These are phyloP conservation scores for Serilophus lunatus DNA, from an alignment of 2,113 vertebrate genomes.

Conservation along the genomic window DNA sequence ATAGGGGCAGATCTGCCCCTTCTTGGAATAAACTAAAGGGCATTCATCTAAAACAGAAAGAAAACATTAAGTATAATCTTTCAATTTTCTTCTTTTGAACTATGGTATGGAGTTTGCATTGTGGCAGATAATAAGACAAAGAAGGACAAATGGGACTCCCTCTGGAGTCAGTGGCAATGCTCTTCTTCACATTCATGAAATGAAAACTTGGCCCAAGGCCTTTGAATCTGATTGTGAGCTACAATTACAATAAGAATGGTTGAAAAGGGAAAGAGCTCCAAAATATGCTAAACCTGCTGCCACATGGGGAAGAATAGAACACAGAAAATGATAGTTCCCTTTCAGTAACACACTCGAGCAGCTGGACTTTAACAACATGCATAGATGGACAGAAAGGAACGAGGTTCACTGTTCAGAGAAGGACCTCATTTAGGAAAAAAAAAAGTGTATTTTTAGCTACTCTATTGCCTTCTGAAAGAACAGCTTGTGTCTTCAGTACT, in stretches of 20 bases:
- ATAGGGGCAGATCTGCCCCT: not conserved
- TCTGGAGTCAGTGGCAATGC: constrained; percentile 6
- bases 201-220: constrained; percentile 34
- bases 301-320: not conserved
- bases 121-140: constrained; percentile 42
- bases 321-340: not conserved
- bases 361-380: not conserved
- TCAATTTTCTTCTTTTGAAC: constrained; percentile 35
- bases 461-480: not conserved
- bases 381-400: not conserved
- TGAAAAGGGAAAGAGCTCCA: not conserved
- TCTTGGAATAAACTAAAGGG: constrained; percentile 9
- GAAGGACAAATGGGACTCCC: constrained; percentile 30
- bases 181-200: constrained; percentile 25
- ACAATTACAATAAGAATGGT: not conserved
- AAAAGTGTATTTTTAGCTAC: not conserved
- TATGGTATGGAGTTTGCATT: not conserved
- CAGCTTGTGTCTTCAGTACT: not conserved
- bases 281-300: not conserved
- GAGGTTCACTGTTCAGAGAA: not conserved
- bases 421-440: not conserved
- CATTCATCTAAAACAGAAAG: constrained; percentile 26
- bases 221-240: constrained; percentile 34
- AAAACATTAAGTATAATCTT: constrained; percentile 29
- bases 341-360: not conserved